Evolutionary conservation across 2,797 vertebrate species (phyloP).

Genomic region (Falco concolor): DNA sequence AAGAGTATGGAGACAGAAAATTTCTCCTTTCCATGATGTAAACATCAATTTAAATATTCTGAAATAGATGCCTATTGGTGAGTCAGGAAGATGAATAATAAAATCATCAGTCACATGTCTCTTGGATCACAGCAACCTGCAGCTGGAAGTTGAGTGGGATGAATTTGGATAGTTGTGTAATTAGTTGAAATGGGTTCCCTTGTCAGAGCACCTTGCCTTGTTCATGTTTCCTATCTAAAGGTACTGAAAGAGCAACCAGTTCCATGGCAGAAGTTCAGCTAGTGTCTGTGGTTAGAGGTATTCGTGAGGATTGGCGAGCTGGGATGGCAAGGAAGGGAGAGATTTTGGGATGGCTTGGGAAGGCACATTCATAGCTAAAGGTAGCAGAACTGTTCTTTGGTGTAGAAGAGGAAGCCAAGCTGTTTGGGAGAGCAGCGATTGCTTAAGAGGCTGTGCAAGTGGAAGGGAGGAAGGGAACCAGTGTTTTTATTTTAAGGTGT

Average conservation of each 20-base stretch:
- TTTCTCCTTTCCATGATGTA: background rate
- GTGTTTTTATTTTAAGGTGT: background rate
- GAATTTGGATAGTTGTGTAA: background rate
- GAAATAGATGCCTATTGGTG: background rate
- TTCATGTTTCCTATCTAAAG: background rate
- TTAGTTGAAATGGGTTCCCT: background rate
- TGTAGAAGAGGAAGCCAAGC: background rate
- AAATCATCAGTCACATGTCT: background rate
- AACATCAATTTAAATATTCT: background rate
- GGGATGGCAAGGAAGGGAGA: background rate
- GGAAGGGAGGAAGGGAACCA: background rate
- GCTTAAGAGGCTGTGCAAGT: background rate
- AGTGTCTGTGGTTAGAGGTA: background rate
- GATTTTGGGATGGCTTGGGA: background rate
- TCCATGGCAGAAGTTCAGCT: background rate
- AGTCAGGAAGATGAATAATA: background rate
- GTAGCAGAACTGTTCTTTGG: background rate
- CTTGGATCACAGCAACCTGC: background rate
- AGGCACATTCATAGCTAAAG: fast-evolving
- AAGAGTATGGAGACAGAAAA: background rate
- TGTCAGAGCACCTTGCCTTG: background rate
- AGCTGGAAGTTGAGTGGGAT: background rate
- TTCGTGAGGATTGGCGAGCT: background rate
- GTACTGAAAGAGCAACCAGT: background rate
- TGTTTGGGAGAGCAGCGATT: background rate